Evolutionary conservation across 2,113 vertebrate species (phyloP), one percentile per base, ranked within the genome.

Genomic region (Ctenomys sociabilis): DNA sequence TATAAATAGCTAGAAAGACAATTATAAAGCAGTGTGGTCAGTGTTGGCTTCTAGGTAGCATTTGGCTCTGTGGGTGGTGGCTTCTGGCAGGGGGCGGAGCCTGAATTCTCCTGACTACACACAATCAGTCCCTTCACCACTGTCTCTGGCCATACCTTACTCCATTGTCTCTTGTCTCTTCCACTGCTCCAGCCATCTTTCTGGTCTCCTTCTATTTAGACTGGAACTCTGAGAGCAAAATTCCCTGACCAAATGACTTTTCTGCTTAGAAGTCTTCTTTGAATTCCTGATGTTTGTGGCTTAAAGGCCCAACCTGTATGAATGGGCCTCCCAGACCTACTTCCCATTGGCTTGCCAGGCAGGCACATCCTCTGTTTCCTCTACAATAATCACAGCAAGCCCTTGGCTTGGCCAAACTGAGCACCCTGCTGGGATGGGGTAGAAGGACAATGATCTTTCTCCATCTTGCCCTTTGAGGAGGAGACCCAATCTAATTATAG

Each of bases 1-100:
- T 52, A 28, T 78, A 98, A 96, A 97, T 87, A 98, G 75, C 91
- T 95, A 72, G 90, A 95, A 96, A 81, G 83, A 91, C 5, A 9
- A 26, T 95, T 72, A 86, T 94, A 96, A 97, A 93, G 92, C 86
- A 93, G 93, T 73, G 0, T 70, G 26, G 89, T 85, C n/a, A 26
- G n/a, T 64, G 82, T 16, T 43, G 13, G 96, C 52, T 96, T 96
- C 35, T 78, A 85, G 54, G 90, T 93, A 82, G 61, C 78, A 2
- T 78, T 97, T 59, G 0, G 0, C 80, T 59, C 90, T 63, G 59
- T 86, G 63, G 43, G 52, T 32, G 59, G 16, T 73, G 54, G 9
- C 5, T 61, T 75, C 88, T 85, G 52, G 3, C 49, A 7, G 7
- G 7, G 32, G 7, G n/a, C 84, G 54, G 81, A 93, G 8, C 32